Base-by-base conservation (phyloP, 1,140 invertebrate species). In the Hesperophylax magnus region DNA sequence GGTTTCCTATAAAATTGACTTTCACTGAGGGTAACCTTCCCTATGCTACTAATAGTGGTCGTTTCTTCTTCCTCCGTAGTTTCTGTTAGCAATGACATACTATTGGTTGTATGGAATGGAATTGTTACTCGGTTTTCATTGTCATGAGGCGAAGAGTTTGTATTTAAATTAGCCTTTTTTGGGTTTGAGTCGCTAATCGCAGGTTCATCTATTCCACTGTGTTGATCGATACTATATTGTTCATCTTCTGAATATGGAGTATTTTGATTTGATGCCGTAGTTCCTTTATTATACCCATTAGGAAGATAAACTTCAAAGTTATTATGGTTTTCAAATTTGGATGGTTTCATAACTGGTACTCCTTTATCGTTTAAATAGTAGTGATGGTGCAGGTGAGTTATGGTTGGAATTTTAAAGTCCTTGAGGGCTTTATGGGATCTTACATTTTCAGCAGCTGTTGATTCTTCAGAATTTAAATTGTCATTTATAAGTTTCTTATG, bases 361-460 rank as follows among this genome's bases (percentile, higher is more conserved):
- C 82, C 80, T 53, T 83, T 76, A 31, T 84, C 80, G 39, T 85
- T 81, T 27, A 88, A 86, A 84, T 88, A 89, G 81, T 88, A 89
- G 67, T 89, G 88, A 83, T 89, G 88, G 80, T 89, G 88, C 39
- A 88, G 86, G 60, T 89, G 88, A 81, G 88, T 85, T 47, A 84
- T 81, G 15, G 80, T 84, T 24, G 80, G 82, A 22, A 47, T 20
- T 22, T 78, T 81, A 34, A 20, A n/a, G 31, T 71, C 53, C 54
- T 79, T 78, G n/a, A 69, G 34, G 4, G 15, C 8, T 54, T 74
- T 78, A 15, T 56, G 27, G 54, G 58, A 39, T 56, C 76, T 61
- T 20, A 56, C 47, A 24, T 63, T n/a, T 56, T 81, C 82, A 17
- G 47, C 31, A 56, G 75, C 76, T 24, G 56, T 34, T n/a, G 47